A percentile compares a stretch with the other conserved stretches of the same genome.
phyloP scores from a whole-genome alignment of 2,888 invertebrate species.

The Sinotaia quadrata region DNA sequence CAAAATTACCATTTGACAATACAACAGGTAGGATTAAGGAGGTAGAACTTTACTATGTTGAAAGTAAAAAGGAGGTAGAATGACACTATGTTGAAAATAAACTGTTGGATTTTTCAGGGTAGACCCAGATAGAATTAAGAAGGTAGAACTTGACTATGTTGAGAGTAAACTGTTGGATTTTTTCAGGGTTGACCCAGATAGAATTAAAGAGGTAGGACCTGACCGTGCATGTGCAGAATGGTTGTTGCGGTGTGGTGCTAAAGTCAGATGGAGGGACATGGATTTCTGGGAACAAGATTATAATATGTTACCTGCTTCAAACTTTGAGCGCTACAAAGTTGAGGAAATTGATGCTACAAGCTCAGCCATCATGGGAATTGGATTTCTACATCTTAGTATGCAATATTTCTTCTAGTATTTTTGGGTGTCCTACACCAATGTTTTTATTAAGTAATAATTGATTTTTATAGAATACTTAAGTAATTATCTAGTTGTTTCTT shows the following conservation, averaged over 20 bases:
- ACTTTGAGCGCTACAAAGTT: conserved; percentile 74
- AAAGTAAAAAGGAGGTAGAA: no score
- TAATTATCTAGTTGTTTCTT: no score
- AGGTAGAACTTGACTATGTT: no score
- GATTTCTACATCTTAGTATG: conserved; percentile 86
- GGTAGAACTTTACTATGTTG: no score
- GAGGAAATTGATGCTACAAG: conserved; percentile 86
- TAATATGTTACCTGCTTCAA: conserved; percentile 80
- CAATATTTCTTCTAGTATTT: conserved; percentile 18
- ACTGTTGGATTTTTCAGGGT: conserved; percentile 55
- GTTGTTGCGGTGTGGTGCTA: conserved; percentile 91
- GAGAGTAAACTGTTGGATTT: no score
- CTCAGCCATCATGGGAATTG: conserved; percentile 86
- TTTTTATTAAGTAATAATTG: no score
- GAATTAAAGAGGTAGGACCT: conserved; percentile 79
- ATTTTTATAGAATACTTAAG: no score
- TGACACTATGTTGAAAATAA: no score
- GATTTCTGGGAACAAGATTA: conserved; percentile 79
- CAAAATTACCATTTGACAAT: no score
- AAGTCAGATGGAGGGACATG: conserved; percentile 80
- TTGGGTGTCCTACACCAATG: background rate
- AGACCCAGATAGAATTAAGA: no score
- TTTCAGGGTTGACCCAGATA: conserved; percentile 54
- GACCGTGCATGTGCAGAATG: conserved; percentile 96
- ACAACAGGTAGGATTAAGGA: no score